Conservation (phyloP, 1,140 invertebrate genomes). For the Cataglyphis hispanica region DNA sequence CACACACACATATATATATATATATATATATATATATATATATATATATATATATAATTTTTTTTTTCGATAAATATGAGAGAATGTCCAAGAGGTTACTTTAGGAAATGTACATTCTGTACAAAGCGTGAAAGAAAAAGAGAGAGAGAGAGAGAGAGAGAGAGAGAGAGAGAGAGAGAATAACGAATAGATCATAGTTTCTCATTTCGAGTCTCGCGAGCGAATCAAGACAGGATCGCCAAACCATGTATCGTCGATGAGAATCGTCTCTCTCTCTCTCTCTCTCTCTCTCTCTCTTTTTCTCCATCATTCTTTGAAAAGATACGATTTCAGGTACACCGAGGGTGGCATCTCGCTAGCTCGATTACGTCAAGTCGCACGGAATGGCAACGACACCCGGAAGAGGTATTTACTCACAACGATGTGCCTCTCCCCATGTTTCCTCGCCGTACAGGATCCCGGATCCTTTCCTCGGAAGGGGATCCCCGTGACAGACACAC, state of each 20-base stretch:
- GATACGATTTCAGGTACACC: neutral
- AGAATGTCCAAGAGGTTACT: neutral
- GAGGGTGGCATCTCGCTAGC: neutral
- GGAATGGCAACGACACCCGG: conserved; percentile 29
- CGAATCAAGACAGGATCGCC: neutral
- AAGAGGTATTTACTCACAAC: conserved; percentile 79
- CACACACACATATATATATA: no score
- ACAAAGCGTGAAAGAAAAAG: neutral
- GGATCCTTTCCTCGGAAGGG: conserved; percentile 70
- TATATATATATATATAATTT: no score
- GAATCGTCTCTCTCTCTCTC: neutral
- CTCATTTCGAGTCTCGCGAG: neutral
- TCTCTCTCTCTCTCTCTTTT: neutral
- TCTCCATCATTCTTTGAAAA: neutral
- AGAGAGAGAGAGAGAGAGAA: neutral
- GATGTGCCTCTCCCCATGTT: conserved; percentile 80
- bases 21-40: no score
- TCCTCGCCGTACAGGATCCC: conserved; percentile 67
- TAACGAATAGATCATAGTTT: neutral
- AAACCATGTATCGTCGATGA: neutral
- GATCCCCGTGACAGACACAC: conserved; percentile 48
- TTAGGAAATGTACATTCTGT: neutral
- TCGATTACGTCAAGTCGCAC: neutral
- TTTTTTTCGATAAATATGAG: neutral
- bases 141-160: neutral